These are phyloP conservation scores for Danio aesculapii DNA, from an alignment of 2,797 vertebrate species.

Conservation along the genomic window DNA sequence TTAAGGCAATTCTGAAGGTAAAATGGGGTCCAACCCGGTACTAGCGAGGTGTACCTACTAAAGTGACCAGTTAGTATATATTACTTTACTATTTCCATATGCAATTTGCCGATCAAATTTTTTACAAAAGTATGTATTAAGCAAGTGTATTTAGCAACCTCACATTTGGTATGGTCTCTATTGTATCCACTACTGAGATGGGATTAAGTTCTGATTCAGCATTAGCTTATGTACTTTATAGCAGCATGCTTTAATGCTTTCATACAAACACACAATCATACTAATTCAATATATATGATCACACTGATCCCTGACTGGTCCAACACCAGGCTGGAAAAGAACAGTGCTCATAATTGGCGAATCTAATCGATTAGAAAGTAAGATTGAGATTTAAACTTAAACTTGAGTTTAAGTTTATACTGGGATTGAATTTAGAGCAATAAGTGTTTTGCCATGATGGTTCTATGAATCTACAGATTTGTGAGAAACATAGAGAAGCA, in stretches of 20 bases:
- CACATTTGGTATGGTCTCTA: no score
- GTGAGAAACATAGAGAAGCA: constrained; percentile 78
- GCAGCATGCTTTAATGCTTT: constrained; percentile 72
- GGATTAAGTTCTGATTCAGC: constrained; percentile 63
- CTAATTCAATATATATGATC: constrained; percentile 51
- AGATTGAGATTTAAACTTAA: constrained; percentile 53
- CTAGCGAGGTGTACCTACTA: no score
- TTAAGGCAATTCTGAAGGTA: no score
- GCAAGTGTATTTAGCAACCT: not conserved
- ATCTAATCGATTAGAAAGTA: constrained; percentile 40
- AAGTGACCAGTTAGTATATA: no score
- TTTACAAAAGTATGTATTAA: not conserved
- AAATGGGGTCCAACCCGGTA: no score
- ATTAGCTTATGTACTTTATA: constrained; percentile 60
- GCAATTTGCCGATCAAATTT: not conserved
- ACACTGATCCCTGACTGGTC: constrained; percentile 52
- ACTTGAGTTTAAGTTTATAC: constrained; percentile 47
- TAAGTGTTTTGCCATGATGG: constrained; percentile 63
- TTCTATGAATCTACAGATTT: constrained; percentile 67
- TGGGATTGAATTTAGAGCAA: constrained; percentile 50
- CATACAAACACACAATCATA: constrained; percentile 60
- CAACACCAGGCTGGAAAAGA: constrained; percentile 54
- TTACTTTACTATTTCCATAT: no score
- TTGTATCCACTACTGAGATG: constrained; percentile 50
- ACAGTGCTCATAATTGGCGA: constrained; percentile 45